phyloP scores from a whole-genome alignment of 1,140 invertebrate genomes.

The Aphaenogaster ashmeadi region DNA sequence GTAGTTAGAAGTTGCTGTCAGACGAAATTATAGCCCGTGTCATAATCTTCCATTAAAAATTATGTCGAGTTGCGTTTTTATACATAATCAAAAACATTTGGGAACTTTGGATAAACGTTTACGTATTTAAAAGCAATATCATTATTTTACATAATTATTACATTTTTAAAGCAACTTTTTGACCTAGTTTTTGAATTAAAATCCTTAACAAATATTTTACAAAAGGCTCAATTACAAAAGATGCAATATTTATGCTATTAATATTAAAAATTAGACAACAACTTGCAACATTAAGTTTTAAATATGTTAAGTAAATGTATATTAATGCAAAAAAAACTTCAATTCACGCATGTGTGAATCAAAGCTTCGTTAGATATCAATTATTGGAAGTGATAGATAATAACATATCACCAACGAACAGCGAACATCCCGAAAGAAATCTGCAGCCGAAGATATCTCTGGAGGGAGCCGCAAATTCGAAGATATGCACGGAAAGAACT shows the following conservation, averaged over 20 bases:
- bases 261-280: not conserved
- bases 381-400: not conserved
- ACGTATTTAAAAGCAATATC: not conserved
- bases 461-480: not conserved
- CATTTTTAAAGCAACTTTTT: not conserved
- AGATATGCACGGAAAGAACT: not conserved
- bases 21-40: slow-evolving; percentile 19
- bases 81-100: not conserved
- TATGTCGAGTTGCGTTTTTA: slow-evolving; percentile 1
- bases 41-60: not conserved
- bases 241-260: not conserved
- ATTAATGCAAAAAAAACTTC: not conserved
- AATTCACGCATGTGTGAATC: not conserved
- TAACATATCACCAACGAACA: not conserved
- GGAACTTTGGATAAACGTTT: not conserved
- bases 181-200: not conserved
- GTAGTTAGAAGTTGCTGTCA: slow-evolving; percentile 20
- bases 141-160: not conserved
- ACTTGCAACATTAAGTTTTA: not conserved
- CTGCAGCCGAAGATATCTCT: not conserved
- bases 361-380: not conserved
- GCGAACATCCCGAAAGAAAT: not conserved
- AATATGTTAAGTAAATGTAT: not conserved
- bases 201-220: not conserved
- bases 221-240: not conserved